phyloP scores from a whole-genome alignment of 2,113 vertebrate species.

The Laterallus jamaicensis region DNA sequence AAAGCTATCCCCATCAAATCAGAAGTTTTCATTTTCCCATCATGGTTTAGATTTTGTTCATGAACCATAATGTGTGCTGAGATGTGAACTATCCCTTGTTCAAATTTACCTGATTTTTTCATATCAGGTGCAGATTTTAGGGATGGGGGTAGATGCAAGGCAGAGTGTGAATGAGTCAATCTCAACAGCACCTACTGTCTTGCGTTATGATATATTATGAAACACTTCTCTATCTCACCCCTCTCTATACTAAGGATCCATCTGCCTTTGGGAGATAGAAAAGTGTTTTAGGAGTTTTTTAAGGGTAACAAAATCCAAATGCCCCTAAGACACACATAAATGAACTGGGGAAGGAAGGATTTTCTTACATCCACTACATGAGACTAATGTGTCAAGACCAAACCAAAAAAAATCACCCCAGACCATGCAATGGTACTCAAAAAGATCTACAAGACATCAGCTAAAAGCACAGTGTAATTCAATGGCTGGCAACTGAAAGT shows the following conservation, averaged over 20 bases:
- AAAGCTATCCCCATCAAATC: background rate
- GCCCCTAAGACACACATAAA: background rate
- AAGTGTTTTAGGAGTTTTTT: background rate
- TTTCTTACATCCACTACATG: background rate
- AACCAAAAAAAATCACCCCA: background rate
- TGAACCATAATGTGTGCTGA: background rate
- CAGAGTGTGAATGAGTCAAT: background rate
- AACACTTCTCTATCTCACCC: background rate
- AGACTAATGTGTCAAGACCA: background rate
- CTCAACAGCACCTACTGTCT: background rate
- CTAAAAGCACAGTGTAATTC: background rate
- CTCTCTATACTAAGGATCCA: background rate
- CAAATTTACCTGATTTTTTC: background rate
- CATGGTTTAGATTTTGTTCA: background rate
- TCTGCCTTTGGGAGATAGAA: background rate
- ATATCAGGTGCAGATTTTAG: background rate
- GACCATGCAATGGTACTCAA: fast-evolving
- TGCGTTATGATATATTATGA: background rate
- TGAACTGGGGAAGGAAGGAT: background rate
- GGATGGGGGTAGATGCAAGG: background rate
- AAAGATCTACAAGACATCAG: background rate
- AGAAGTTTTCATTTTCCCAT: background rate
- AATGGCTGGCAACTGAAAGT: background rate
- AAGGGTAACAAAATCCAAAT: background rate
- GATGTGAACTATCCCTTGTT: background rate